A percentile compares a stretch with the other conserved stretches of the same genome.
These are phyloP conservation scores for Pelosia muscerda DNA, from an alignment of 2,888 invertebrate genomes.

Conservation along the genomic window DNA sequence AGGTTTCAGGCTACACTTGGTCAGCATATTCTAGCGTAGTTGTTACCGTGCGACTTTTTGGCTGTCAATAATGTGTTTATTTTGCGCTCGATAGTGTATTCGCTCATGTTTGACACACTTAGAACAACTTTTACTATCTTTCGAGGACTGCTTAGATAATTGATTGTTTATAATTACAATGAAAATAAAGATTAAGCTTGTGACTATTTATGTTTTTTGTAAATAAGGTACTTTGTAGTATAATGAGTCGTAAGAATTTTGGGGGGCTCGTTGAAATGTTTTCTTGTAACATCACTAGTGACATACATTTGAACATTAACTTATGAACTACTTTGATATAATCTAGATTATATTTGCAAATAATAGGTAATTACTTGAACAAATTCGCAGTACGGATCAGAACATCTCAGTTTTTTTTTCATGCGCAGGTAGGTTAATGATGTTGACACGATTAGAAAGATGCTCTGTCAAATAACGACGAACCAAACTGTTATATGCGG, in stretches of 20 bases:
- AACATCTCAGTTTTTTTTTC: too few species aligned
- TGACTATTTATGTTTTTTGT: slow-evolving; percentile 16
- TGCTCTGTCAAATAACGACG: too few species aligned
- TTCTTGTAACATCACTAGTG: slow-evolving; percentile 4
- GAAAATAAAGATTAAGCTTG: slow-evolving; percentile 13
- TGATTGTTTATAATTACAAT: slow-evolving; percentile 38
- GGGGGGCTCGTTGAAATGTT: neutral
- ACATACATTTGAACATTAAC: neutral
- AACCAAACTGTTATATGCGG: too few species aligned
- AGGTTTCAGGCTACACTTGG: slow-evolving; percentile 61
- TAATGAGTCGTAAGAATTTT: neutral
- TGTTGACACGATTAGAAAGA: too few species aligned
- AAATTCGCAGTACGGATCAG: too few species aligned
- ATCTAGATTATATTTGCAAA: neutral
- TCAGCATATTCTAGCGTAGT: slow-evolving; percentile 57
- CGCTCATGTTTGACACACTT: slow-evolving; percentile 53
- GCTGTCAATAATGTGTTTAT: slow-evolving; percentile 51
- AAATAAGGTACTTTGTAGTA: slow-evolving; percentile 15
- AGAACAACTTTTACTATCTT: slow-evolving; percentile 67
- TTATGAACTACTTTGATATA: neutral
- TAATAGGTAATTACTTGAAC: neutral
- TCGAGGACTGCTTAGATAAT: slow-evolving; percentile 43
- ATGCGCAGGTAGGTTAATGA: too few species aligned
- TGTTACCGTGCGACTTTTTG: slow-evolving; percentile 65
- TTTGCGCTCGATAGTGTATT: slow-evolving; percentile 51